A percentile compares a stretch with the other conserved stretches of the same genome.
These are phyloP conservation scores for Gulo gulo DNA, from an alignment of 2,113 vertebrate species.

Conservation along the genomic window DNA sequence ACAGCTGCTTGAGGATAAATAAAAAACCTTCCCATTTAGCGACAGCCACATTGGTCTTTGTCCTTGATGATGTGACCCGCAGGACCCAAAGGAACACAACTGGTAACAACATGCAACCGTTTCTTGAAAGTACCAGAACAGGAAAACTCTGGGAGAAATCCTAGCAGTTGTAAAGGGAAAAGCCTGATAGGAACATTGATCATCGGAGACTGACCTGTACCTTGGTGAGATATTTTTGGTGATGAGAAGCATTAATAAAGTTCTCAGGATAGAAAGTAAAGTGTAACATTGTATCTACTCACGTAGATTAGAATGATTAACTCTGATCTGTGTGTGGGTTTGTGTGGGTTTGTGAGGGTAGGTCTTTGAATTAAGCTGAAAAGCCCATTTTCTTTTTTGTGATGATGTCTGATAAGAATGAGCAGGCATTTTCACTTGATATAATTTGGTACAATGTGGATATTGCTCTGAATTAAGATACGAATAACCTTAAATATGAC, in stretches of 20 bases:
- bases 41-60: not conserved
- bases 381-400: not conserved
- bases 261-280: not conserved
- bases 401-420: not conserved
- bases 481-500: not conserved
- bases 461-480: not conserved
- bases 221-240: not conserved
- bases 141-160: not conserved
- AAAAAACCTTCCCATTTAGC: not conserved
- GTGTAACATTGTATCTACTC: not conserved
- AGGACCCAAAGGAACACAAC: not conserved
- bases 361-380: not conserved
- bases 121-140: not conserved
- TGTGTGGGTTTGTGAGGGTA: not conserved
- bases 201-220: not conserved
- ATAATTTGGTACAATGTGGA: not conserved
- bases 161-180: not conserved
- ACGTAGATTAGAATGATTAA: not conserved
- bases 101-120: not conserved
- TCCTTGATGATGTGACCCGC: not conserved
- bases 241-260: not conserved
- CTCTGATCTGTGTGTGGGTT: not conserved
- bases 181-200: not conserved
- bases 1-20: not conserved
- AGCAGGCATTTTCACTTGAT: not conserved